These are phyloP conservation scores for Propithecus deckenii DNA, from an alignment of 2,797 vertebrate species.

Conservation along the genomic window DNA sequence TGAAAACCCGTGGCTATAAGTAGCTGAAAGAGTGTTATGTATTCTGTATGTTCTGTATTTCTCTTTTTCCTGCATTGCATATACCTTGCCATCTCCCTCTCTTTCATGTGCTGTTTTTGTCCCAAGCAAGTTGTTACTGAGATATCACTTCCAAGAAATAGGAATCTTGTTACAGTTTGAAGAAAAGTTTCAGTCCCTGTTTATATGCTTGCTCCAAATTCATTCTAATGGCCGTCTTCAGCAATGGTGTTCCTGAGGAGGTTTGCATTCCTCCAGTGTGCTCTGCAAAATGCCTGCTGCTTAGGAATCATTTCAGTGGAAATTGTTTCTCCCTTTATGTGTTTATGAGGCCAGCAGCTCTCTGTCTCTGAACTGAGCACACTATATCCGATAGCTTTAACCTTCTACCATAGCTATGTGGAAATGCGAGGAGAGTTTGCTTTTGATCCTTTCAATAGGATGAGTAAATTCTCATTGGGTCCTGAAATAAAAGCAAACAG, in stretches of 20 bases:
- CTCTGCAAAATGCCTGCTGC: background rate
- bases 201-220: background rate
- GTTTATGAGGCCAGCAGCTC: background rate
- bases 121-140: background rate
- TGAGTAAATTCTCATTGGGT: background rate
- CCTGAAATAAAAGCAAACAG: background rate
- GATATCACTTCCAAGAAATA: background rate
- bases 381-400: background rate
- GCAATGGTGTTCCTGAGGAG: background rate
- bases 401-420: background rate
- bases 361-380: background rate
- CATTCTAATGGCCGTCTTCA: background rate
- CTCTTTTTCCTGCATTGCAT: background rate
- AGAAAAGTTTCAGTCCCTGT: background rate
- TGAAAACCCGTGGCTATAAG: background rate
- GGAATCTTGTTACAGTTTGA: background rate
- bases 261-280: background rate
- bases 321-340: background rate
- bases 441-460: background rate
- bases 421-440: background rate
- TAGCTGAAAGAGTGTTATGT: background rate
- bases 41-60: background rate
- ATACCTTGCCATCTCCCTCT: background rate
- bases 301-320: background rate
- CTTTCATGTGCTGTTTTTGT: background rate